phyloP scores from a whole-genome alignment of 2,113 vertebrate genomes.

The Falcunculus frontatus region DNA sequence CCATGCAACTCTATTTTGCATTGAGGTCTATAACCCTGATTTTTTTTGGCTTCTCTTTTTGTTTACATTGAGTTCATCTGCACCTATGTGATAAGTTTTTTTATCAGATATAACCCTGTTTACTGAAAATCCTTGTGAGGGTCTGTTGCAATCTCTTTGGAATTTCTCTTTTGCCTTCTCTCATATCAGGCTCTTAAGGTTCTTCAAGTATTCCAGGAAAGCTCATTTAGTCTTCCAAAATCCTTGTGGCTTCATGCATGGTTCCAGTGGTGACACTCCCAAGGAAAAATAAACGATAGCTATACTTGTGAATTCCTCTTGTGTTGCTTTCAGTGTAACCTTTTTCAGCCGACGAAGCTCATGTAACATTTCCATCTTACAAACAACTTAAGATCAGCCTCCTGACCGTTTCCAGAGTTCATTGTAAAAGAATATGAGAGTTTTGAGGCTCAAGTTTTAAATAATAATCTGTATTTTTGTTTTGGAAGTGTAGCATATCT shows the following conservation, averaged over 20 bases:
- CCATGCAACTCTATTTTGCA: background rate
- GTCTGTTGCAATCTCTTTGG: background rate
- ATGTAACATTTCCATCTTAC: background rate
- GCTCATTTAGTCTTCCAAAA: background rate
- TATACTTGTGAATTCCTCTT: background rate
- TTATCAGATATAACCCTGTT: background rate
- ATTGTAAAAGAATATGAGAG: background rate
- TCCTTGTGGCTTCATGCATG: background rate
- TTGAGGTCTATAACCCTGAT: background rate
- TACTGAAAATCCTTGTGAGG: background rate
- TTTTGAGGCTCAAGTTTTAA: background rate
- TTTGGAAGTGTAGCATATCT: background rate
- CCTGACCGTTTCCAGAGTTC: background rate
- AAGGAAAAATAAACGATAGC: background rate
- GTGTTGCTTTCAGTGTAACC: background rate
- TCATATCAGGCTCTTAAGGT: background rate
- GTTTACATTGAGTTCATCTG: background rate
- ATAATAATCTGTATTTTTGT: background rate
- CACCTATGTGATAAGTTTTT: background rate
- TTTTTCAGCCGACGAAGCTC: background rate
- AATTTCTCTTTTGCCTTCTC: background rate
- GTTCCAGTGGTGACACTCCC: background rate
- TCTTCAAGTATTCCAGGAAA: background rate
- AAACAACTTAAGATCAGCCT: background rate
- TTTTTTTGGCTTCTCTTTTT: background rate